Base-by-base conservation (phyloP, 2,113 vertebrate genomes). In the Acanthochromis polyacanthus region DNA sequence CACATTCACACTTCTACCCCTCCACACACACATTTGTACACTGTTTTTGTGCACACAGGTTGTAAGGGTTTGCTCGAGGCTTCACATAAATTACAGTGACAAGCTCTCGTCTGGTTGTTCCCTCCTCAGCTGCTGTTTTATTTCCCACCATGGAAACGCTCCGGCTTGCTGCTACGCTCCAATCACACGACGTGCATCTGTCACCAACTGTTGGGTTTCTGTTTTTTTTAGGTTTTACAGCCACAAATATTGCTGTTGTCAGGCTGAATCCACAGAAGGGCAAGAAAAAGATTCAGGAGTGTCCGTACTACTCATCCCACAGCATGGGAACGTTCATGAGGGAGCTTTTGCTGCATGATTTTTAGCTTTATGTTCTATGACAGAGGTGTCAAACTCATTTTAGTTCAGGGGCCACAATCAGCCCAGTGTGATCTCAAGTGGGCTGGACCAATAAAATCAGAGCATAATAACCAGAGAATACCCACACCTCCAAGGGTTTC, bases 71-170 rank as follows among this genome's bases (percentile, higher is more conserved):
- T 77, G 75, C 78, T 84, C 63, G 86, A 86, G 78, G 80, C 83
- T 75, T 57, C 81, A 68, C 88, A 82, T 91, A 81, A 85, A 88
- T 89, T 81, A 83, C 61, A 78, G 48, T 68, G 87, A 83, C 85
- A 83, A 66, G 74, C 66, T 57, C 67, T 48, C 36, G 81, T 86
- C 80, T 83, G 0, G 67, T 61, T 73, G 51, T 59, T 71, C 84
- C 53, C 51, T 46, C 52, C 11, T 81, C 69, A 65, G 32, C 80
- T n/a, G 52, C 55, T 57, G 32, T 46, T 79, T 72, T 81, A 50
- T 74, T 56, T 59, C 77, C 25, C 48, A 8, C 82, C 84, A 86
- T 83, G 88, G 84, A 71, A 43, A 85, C 86, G 16, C 64, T 20
- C 38, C 11, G 58, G 73, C 67, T 82, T 71, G 75, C 58, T 6